Base-by-base conservation (phyloP, 2,113 vertebrate species). In the Plotosus lineatus region DNA sequence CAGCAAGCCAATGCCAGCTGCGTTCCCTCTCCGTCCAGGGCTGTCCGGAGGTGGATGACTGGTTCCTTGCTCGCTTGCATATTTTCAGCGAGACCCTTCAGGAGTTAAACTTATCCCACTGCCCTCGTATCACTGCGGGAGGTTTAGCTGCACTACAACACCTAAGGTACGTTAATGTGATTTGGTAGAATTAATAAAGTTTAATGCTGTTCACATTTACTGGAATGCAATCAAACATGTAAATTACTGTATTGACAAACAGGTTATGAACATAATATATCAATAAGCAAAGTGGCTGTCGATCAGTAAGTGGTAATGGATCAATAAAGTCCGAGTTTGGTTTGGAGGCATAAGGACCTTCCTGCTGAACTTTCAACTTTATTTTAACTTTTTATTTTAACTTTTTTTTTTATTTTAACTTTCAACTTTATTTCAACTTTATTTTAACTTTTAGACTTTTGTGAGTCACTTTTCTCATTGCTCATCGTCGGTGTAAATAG, bases 11-110 rank as follows among this genome's bases (percentile, higher is more conserved):
- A 65, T 81, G 5, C 77, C 91, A 85, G 48, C 83, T 97, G 76
- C 90, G 78, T 36, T 88, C 87, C 17, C 89, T 98, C 61, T 91
- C 83, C 0, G 80, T 98, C 48, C 89, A 85, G 78, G 81, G 85
- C n/a, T 98, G 96, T 82, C 89, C 92, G 51, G 84, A 94, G 3
- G 80, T 98, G 11, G 94, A 97, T 0, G 94, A 96, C 90, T 98
- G 96, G 96, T 93, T 92, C 76, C 89, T 98, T 46, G 81, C 89
- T 46, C 89, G 89, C 28, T 91, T 98, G 46, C 83, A 96, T 21
- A 10, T 86, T 0, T 93, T 96, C 53, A 79, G 90, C 5, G 83
- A 87, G 68, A 92, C 89, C 0, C 82, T 98, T 77, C 88, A 92
- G 80, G 94, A 95, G 53, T 91, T 98, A 55, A 92, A 92, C 2